These are phyloP conservation scores for Andrena chrysosceles DNA, from an alignment of 2,888 invertebrate species.

Conservation along the genomic window DNA sequence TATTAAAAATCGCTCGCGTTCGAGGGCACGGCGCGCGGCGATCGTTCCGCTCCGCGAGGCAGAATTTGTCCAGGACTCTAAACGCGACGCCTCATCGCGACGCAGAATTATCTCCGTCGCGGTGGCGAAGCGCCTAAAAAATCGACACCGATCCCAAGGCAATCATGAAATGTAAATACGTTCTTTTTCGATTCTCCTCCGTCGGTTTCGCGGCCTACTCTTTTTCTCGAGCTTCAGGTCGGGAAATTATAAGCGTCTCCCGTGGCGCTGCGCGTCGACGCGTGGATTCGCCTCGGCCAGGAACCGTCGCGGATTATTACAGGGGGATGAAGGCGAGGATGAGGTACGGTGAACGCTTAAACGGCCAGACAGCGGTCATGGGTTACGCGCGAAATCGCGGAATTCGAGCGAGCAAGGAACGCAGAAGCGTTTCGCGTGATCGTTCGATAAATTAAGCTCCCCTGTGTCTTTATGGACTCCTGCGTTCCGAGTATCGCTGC, in stretches of 20 bases:
- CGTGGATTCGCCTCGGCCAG: constrained; percentile 24
- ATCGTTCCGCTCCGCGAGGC: constrained; percentile 19
- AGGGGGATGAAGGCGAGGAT: neutral
- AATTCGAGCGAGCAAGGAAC: constrained; percentile 36
- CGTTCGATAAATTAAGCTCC: constrained; percentile 56
- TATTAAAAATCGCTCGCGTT: constrained; percentile 37
- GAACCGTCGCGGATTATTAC: constrained; percentile 35
- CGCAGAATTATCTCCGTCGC: constrained; percentile 37
- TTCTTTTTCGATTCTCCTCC: neutral
- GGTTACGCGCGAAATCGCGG: constrained; percentile 38
- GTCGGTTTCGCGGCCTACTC: neutral
- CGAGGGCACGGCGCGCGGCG: constrained; percentile 30
- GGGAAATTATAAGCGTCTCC: constrained; percentile 21
- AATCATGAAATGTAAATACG: constrained; percentile 74
- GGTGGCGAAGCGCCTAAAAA: constrained; percentile 41
- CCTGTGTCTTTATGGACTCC: constrained; percentile 57
- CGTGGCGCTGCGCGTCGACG: constrained; percentile 34
- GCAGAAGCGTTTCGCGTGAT: constrained; percentile 57
- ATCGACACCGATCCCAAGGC: constrained; percentile 63
- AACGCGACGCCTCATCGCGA: constrained; percentile 19
- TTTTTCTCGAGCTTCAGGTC: neutral
- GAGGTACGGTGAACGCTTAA: neutral
- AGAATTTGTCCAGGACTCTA: constrained; percentile 12
- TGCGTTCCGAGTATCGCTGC: constrained; percentile 40
- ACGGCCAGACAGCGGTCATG: constrained; percentile 10